phyloP scores from a whole-genome alignment of 30 jellyfish, hydroid and myxozoan genomes.

The Rhopilema esculentum region DNA sequence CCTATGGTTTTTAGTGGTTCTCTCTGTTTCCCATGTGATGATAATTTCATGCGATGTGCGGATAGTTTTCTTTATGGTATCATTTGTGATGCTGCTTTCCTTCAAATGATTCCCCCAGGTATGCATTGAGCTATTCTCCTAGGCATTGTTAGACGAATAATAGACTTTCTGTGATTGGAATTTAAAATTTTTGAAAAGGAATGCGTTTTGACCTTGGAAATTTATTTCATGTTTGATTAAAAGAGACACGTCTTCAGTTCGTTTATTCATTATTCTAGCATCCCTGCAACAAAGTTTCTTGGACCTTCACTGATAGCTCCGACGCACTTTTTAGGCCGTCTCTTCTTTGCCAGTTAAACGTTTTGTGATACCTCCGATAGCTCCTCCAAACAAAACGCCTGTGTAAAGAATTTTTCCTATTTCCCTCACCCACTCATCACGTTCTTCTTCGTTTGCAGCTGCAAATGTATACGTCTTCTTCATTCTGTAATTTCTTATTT shows the following conservation, averaged over 20 bases:
- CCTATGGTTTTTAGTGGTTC: too few relatives aligned
- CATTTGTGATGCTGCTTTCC: too few relatives aligned
- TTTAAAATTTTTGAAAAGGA: too few relatives aligned
- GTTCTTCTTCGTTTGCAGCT: conserved; percentile 12
- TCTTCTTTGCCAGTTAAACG: not conserved
- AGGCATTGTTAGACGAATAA: too few relatives aligned
- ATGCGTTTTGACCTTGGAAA: not conserved
- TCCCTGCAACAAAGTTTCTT: too few relatives aligned
- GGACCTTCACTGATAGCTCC: not conserved
- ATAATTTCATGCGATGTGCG: too few relatives aligned
- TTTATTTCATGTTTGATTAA: not conserved
- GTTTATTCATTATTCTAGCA: not conserved
- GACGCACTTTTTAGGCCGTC: not conserved
- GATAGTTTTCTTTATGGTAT: too few relatives aligned
- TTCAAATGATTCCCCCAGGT: too few relatives aligned
- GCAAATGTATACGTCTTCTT: conserved; percentile 9
- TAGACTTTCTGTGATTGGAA: too few relatives aligned
- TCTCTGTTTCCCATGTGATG: too few relatives aligned
- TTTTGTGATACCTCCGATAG: not conserved
- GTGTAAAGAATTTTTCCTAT: conserved; percentile 22
- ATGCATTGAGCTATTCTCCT: too few relatives aligned
- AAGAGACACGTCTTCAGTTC: not conserved
- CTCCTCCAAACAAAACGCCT: conserved; percentile 10
- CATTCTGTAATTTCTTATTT: conserved; percentile 1
- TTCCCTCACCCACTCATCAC: conserved; percentile 38